A percentile compares a stretch with the other conserved stretches of the same genome.
Evolutionary conservation across 2,797 vertebrate genomes (phyloP).

Genomic region (Chiloscyllium punctatum): DNA sequence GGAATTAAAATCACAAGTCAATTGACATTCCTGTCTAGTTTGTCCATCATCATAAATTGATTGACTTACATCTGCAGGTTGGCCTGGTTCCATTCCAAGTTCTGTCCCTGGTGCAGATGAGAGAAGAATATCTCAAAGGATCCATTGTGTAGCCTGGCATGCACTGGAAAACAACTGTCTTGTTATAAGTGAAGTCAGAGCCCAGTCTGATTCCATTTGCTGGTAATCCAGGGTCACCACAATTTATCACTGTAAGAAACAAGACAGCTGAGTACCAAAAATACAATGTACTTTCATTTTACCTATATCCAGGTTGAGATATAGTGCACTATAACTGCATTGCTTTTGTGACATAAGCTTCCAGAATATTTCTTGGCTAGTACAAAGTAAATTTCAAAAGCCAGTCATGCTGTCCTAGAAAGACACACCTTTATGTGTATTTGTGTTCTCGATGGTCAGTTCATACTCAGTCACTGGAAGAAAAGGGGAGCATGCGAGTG

Average conservation of each 20-base stretch:
- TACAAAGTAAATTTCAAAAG: too few species aligned
- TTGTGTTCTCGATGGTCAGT: neutral
- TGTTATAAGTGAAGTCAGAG: constrained; percentile 80
- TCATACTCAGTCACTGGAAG: neutral
- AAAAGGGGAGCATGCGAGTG: neutral
- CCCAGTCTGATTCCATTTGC: constrained; percentile 85
- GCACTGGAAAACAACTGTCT: constrained; percentile 77
- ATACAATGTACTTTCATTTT: neutral
- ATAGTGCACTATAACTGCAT: neutral
- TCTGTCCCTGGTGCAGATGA: constrained; percentile 86
- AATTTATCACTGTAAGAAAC: constrained; percentile 78
- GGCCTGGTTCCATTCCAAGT: constrained; percentile 94
- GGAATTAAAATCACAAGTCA: neutral
- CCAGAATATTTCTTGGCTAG: too few species aligned
- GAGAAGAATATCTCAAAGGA: constrained; percentile 72
- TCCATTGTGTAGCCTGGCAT: constrained; percentile 87
- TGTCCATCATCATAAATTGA: neutral
- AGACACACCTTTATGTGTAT: neutral
- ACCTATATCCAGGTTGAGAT: too few species aligned
- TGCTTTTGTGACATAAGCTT: neutral
- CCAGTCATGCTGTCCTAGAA: neutral
- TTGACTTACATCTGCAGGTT: constrained; percentile 75
- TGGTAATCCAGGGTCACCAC: constrained; percentile 86
- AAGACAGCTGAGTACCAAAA: neutral
- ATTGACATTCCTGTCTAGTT: neutral